Evolutionary conservation across 2,888 invertebrate species (phyloP).

Genomic region (Cantharis lateralis): DNA sequence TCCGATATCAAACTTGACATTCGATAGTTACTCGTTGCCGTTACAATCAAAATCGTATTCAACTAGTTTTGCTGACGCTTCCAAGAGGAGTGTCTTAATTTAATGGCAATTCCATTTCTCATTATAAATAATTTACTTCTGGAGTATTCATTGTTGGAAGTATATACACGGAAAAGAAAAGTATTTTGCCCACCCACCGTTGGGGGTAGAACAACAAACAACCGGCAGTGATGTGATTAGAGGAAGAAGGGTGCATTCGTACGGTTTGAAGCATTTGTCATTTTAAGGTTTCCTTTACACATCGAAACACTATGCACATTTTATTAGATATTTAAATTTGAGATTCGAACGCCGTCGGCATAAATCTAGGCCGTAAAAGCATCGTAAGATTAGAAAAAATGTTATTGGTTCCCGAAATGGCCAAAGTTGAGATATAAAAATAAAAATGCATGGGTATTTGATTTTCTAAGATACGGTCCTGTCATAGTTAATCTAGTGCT

Average conservation of each 20-base stretch:
- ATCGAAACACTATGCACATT: neutral
- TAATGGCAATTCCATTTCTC: neutral
- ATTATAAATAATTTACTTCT: neutral
- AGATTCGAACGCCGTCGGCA: neutral
- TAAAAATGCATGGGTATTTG: neutral
- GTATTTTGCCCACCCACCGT: neutral
- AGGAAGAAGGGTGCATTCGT: neutral
- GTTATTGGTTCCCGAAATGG: neutral
- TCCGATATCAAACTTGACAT: neutral
- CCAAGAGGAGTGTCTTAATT: neutral
- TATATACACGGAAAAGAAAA: no score
- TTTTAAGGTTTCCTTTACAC: neutral
- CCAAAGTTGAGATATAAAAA: neutral
- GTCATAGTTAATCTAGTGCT: constrained; percentile 50
- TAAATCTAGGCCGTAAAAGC: neutral
- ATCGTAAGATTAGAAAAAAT: neutral
- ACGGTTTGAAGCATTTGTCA: neutral
- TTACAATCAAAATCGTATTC: neutral
- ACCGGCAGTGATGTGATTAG: neutral
- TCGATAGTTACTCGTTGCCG: neutral
- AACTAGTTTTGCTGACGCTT: neutral
- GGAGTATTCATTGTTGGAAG: no score
- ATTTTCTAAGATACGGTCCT: constrained; percentile 37
- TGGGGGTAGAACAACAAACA: neutral
- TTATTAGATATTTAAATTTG: neutral